These are phyloP conservation scores for Tholera decimalis DNA, from an alignment of 2,888 invertebrate genomes.

Conservation along the genomic window DNA sequence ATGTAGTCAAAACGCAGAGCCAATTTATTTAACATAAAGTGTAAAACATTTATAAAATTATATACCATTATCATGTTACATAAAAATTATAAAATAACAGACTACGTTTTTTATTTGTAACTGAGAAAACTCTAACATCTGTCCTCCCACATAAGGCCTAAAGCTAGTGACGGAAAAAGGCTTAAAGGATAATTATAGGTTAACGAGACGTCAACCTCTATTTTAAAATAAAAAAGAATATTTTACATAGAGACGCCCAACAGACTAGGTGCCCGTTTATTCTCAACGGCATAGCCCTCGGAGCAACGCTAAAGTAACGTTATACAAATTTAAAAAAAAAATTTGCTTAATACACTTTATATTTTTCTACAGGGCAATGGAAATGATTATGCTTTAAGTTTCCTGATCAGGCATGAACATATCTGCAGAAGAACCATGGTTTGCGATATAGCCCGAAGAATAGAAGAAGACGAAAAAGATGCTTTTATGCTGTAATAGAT, in stretches of 20 bases:
- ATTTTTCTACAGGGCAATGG: too few species aligned
- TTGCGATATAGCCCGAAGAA: too few species aligned
- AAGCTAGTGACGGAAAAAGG: constrained; percentile 24
- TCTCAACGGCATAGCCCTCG: too few species aligned
- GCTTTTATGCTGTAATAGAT: too few species aligned
- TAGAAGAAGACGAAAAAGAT: too few species aligned
- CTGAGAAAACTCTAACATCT: constrained; percentile 28
- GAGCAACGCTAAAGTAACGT: neutral
- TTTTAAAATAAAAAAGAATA: constrained; percentile 9
- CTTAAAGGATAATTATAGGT: constrained; percentile 34
- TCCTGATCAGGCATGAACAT: too few species aligned
- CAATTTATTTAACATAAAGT: constrained; percentile 1
- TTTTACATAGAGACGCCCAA: neutral
- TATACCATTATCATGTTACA: constrained; percentile 22
- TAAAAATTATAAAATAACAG: constrained; percentile 12
- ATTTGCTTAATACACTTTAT: too few species aligned
- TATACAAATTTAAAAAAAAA: too few species aligned
- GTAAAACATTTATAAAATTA: constrained; percentile 27
- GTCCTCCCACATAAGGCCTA: constrained; percentile 42
- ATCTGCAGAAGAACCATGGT: too few species aligned
- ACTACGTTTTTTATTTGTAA: constrained; percentile 2
- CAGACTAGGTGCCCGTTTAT: too few species aligned
- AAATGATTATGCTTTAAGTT: too few species aligned
- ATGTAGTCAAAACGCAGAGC: neutral
- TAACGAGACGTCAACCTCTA: neutral